These are phyloP conservation scores for Tretioscincus oriximinensis DNA, from an alignment of 2,113 vertebrate genomes.

Conservation along the genomic window DNA sequence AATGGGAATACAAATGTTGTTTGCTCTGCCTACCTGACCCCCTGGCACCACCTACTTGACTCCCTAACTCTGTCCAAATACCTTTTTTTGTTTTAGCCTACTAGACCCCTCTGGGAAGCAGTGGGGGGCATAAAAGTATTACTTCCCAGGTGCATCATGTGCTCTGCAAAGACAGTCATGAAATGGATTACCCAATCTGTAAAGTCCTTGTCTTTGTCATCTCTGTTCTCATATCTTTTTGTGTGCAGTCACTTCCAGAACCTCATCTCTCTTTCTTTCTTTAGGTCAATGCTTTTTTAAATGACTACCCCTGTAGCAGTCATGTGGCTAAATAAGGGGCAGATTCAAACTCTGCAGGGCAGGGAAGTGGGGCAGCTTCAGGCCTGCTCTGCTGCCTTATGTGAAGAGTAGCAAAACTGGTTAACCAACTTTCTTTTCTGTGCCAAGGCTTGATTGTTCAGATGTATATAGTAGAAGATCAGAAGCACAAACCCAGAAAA, in stretches of 20 bases:
- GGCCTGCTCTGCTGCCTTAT: background rate
- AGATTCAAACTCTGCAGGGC: background rate
- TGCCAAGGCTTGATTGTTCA: background rate
- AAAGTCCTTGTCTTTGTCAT: background rate
- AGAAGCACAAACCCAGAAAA: background rate
- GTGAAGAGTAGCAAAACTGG: background rate
- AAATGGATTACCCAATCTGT: too few relatives aligned
- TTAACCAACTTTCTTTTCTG: background rate
- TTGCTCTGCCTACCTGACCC: too few relatives aligned
- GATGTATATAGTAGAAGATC: background rate
- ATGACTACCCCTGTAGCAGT: background rate
- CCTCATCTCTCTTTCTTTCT: background rate
- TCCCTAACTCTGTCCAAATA: too few relatives aligned
- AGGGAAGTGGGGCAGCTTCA: background rate
- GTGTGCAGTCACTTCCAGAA: background rate
- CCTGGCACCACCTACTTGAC: too few relatives aligned
- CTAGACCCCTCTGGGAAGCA: too few relatives aligned
- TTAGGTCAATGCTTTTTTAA: background rate
- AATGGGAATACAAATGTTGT: too few relatives aligned
- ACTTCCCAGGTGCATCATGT: too few relatives aligned
- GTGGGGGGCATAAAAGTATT: too few relatives aligned
- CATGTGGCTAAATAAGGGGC: background rate
- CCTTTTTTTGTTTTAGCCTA: too few relatives aligned
- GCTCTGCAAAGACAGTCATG: too few relatives aligned
- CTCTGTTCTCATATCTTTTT: background rate